These are phyloP conservation scores for Busseola fusca DNA, from an alignment of 2,888 invertebrate species.

Conservation along the genomic window DNA sequence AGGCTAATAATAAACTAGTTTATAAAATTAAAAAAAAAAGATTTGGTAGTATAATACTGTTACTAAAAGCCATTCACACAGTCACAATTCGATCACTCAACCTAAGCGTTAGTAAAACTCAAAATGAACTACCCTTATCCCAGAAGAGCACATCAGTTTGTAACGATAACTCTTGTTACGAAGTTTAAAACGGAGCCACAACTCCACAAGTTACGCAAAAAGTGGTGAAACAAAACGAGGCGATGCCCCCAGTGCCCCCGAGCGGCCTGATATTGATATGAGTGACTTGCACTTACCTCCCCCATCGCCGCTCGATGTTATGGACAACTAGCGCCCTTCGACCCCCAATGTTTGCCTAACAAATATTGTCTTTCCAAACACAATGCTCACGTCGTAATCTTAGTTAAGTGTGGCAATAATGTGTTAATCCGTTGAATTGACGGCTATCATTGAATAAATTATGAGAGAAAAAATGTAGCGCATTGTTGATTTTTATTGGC, in stretches of 20 bases:
- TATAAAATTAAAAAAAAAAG: too few species aligned
- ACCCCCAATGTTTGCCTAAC: conserved; percentile 75
- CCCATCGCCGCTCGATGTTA: conserved; percentile 74
- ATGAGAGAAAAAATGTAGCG: not conserved
- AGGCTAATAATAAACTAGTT: too few species aligned
- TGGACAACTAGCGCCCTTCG: conserved; percentile 79
- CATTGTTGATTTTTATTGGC: not conserved
- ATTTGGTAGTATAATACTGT: not conserved
- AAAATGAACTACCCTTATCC: conserved; percentile 47
- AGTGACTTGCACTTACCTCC: conserved; percentile 88
- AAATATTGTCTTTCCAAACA: conserved; percentile 84
- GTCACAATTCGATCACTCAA: not conserved
- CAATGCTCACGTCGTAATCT: conserved; percentile 80
- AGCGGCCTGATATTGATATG: conserved; percentile 86
- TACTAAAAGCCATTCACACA: not conserved
- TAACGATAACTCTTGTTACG: conserved; percentile 62
- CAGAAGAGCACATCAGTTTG: conserved; percentile 57
- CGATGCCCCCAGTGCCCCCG: conserved; percentile 67
- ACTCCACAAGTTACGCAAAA: conserved; percentile 80
- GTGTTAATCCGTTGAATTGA: conserved; percentile 63
- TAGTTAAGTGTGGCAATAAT: conserved; percentile 75
- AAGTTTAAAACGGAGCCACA: conserved; percentile 64
- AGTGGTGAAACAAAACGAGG: conserved; percentile 82
- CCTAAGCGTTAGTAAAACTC: not conserved
- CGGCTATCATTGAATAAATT: conserved; percentile 40